Evolutionary conservation across 2,797 vertebrate genomes (phyloP).

Genomic region (Sebastes iracundus): DNA sequence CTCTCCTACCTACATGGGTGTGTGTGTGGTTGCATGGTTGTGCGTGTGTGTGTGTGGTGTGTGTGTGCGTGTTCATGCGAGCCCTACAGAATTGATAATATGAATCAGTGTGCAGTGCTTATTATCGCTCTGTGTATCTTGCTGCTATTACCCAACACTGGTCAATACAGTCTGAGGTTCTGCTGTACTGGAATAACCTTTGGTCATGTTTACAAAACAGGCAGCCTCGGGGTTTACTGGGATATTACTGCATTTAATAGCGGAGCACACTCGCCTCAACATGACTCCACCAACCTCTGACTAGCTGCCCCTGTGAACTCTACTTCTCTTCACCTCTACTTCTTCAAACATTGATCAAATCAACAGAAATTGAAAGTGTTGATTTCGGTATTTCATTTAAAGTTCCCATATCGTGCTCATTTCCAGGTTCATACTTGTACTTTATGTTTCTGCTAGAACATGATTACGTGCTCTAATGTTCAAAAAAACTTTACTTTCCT

Average conservation of each 20-base stretch:
- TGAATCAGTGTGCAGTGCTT: slow-evolving; percentile 20
- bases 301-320: background rate
- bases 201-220: slow-evolving; percentile 49
- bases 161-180: slow-evolving; percentile 39
- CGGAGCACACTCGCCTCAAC: background rate
- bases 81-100: slow-evolving; percentile 15
- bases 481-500: too few relatives aligned
- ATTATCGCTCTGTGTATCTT: slow-evolving; percentile 41
- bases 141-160: slow-evolving; percentile 29
- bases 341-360: background rate
- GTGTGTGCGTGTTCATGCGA: background rate
- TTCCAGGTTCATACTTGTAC: too few relatives aligned
- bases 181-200: slow-evolving; percentile 47
- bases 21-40: slow-evolving; percentile 1
- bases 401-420: too few relatives aligned
- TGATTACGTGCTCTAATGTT: too few relatives aligned
- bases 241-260: slow-evolving; percentile 34
- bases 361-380: background rate
- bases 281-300: slow-evolving; percentile 10
- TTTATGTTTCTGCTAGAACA: too few relatives aligned
- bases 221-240: slow-evolving; percentile 12
- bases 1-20: background rate
- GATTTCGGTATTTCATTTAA: background rate
- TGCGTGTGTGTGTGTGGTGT: background rate
- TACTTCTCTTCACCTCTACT: background rate